phyloP scores from a whole-genome alignment of 2,888 invertebrate species.

The Chrysolina haemoptera region DNA sequence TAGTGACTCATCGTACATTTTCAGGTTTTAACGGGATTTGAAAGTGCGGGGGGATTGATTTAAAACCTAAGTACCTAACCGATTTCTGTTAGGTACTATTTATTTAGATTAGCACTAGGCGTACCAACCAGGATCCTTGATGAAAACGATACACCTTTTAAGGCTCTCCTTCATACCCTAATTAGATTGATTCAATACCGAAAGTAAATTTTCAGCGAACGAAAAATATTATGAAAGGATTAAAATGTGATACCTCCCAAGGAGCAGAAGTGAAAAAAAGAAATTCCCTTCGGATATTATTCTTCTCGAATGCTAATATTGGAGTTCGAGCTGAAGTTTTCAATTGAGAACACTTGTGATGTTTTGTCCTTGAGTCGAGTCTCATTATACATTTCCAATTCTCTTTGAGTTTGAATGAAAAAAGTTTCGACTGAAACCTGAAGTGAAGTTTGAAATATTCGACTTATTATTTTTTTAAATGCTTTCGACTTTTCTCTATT shows the following conservation, averaged over 20 bases:
- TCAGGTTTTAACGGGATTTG: no score
- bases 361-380: conserved; percentile 10
- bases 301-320: conserved; percentile 5
- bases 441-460: conserved; percentile 9
- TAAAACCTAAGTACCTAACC: no score
- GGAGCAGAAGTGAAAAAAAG: no score
- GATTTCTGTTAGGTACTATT: no score
- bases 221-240: neutral
- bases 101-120: no score
- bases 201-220: neutral
- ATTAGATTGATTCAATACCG: no score
- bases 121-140: no score
- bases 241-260: neutral
- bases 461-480: conserved; percentile 20
- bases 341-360: conserved; percentile 11
- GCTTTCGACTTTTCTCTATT: neutral
- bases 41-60: no score
- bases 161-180: no score
- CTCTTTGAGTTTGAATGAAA: conserved; percentile 21
- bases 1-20: no score
- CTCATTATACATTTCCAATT: conserved; percentile 21
- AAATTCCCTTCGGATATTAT: neutral
- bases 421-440: conserved; percentile 10
- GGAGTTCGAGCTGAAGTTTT: neutral
- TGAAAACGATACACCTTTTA: no score